phyloP scores from a whole-genome alignment of 2,888 invertebrate genomes.

The Plagodis pulveraria region DNA sequence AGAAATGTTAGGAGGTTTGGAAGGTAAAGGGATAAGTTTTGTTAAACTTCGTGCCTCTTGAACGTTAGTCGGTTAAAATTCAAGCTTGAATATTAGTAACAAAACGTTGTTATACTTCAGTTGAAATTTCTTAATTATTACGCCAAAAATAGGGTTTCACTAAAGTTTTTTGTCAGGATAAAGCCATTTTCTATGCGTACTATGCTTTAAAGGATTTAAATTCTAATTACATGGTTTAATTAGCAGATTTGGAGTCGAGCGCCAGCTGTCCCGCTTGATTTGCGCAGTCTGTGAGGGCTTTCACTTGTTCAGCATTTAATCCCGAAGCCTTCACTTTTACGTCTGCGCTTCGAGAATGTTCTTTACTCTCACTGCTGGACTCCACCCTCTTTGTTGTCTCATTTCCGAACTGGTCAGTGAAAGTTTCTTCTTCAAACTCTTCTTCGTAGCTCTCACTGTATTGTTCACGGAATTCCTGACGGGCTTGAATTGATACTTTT shows the following conservation, averaged over 20 bases:
- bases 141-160: constrained; percentile 18
- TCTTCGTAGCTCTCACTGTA: constrained; percentile 80
- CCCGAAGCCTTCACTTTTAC: constrained; percentile 79
- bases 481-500: constrained; percentile 74
- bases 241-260: constrained; percentile 76
- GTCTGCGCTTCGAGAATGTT: constrained; percentile 79
- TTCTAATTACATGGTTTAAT: constrained; percentile 71
- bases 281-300: constrained; percentile 80
- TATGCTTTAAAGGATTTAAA: constrained; percentile 37
- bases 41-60: constrained; percentile 49
- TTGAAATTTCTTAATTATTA: constrained; percentile 1
- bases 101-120: constrained; percentile 2
- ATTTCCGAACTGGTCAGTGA: constrained; percentile 75
- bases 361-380: constrained; percentile 79
- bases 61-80: constrained; percentile 40
- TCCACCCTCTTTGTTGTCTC: constrained; percentile 76
- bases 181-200: constrained; percentile 15
- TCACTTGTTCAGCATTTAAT: constrained; percentile 74
- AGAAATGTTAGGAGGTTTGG: constrained; percentile 13
- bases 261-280: constrained; percentile 80
- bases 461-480: constrained; percentile 79
- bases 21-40: constrained; percentile 29
- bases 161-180: constrained; percentile 26
- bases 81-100: too few species aligned
- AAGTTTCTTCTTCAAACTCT: constrained; percentile 79